Evolutionary conservation across 2,113 vertebrate genomes (phyloP), one percentile per base, ranked within the genome.

Genomic region (Cricetomys ansorgei): DNA sequence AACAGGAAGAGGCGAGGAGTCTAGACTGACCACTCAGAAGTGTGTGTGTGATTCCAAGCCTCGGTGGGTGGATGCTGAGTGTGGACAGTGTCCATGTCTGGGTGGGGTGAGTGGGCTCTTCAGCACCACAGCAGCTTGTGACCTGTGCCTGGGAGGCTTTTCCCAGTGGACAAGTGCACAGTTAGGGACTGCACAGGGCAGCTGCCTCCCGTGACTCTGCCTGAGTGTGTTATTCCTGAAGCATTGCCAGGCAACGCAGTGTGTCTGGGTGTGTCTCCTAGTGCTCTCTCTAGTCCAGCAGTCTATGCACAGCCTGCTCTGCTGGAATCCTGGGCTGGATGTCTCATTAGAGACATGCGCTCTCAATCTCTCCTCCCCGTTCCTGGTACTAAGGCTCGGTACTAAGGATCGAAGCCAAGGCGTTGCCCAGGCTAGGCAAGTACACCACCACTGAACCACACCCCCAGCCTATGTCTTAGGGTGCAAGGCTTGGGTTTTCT

Each of bases 1-100:
- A 97, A 84, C 77, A 43, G 69, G 75, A 91, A 77, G 91, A 95
- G 85, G 29, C 64, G 3, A 79, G 43, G 81, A 48, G 89, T 91
- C 81, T 62, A 57, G 73, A 64, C 65, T 27, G 76, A 7, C 75
- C 81, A 29, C 87, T 89, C 70, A 1, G 45, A 37, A 80, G 55
- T 69, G n/a, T 6, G 57, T 23, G 12, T 48, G 94, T 34, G 65
- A 48, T 43, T 2, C 45, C 1, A 10, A 85, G 84, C n/a, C 3
- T 48, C 9, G 43, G 55, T n/a, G 25, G 55, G 29, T 17, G 23
- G 70, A 73, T 88, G 40, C 55, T 40, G 55, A 15, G 64, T 43
- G 34, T 34, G 23, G 23, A 62, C 67, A 13, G 40, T 5, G 17
- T 1, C 57, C n/a, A 13, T 29, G 40, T 75, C 43, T 7, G 37